A percentile compares a stretch with the other conserved stretches of the same genome.
These are phyloP conservation scores for Cygnus buccinator DNA, from an alignment of 2,113 vertebrate genomes.

Conservation along the genomic window DNA sequence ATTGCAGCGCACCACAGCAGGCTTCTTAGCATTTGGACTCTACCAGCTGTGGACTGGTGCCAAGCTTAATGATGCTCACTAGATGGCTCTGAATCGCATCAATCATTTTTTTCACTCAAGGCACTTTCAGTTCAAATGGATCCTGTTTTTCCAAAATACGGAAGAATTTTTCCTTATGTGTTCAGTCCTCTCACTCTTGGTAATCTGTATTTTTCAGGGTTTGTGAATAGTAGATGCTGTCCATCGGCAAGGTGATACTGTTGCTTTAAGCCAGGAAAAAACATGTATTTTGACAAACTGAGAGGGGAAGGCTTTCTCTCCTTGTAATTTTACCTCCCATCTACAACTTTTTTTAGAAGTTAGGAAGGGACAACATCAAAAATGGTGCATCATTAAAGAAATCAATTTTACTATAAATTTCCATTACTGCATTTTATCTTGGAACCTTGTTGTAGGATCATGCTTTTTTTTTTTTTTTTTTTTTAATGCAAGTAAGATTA, in stretches of 20 bases:
- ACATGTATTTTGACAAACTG: background rate
- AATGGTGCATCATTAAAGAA: background rate
- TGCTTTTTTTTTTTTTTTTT: background rate
- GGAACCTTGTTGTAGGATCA: background rate
- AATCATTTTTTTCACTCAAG: background rate
- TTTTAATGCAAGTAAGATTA: background rate
- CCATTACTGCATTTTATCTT: background rate
- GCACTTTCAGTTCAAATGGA: background rate
- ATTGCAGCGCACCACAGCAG: background rate
- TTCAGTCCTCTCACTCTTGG: background rate
- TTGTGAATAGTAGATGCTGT: background rate
- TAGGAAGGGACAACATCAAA: background rate
- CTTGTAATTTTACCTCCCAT: background rate
- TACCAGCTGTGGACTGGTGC: background rate
- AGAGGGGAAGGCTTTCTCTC: background rate
- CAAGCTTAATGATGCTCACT: background rate
- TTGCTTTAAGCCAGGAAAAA: conserved; percentile 4
- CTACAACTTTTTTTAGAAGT: background rate
- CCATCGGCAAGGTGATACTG: background rate
- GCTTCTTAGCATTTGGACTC: background rate
- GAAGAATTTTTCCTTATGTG: background rate
- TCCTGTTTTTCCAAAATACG: background rate
- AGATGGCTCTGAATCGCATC: background rate
- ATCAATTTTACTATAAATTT: background rate
- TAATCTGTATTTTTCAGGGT: background rate